Conservation (phyloP, 2,888 invertebrate species). For the Ecliptopera silaceata region DNA sequence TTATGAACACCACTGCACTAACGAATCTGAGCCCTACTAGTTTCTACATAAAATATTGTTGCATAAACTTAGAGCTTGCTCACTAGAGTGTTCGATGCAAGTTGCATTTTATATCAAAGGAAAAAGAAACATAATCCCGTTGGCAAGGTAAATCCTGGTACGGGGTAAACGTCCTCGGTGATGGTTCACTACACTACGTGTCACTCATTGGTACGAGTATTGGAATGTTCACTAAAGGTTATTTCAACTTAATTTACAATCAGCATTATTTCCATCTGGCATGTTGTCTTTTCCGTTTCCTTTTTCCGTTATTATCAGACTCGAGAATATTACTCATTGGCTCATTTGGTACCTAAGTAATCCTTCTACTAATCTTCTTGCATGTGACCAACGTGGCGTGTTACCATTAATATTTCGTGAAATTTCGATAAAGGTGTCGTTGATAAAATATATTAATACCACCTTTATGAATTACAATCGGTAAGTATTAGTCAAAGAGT, state of each 20-base stretch:
- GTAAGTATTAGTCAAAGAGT: not conserved
- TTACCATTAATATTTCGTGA: slow-evolving; percentile 1
- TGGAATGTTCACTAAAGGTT: slow-evolving; percentile 11
- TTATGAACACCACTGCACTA: slow-evolving; percentile 10
- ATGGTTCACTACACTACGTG: slow-evolving; percentile 7
- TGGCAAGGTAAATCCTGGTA: slow-evolving; percentile 18
- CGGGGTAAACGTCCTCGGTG: slow-evolving; percentile 23
- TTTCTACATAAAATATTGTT: not conserved
- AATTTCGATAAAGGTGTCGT: not conserved
- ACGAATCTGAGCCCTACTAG: not conserved
- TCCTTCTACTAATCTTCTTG: not conserved
- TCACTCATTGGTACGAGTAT: slow-evolving; percentile 6
- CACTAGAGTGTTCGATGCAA: not conserved
- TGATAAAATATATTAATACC: not conserved
- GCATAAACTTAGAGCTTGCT: not conserved
- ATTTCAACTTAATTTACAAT: slow-evolving; percentile 1
- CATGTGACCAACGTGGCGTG: slow-evolving; percentile 8
- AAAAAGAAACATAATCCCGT: slow-evolving; percentile 5
- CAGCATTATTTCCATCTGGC: slow-evolving; percentile 7
- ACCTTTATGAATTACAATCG: not conserved
- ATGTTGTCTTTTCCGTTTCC: slow-evolving; percentile 15
- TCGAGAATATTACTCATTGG: not conserved
- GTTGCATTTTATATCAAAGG: not conserved
- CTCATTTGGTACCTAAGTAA: not conserved
- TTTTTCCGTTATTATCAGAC: slow-evolving; percentile 16